phyloP scores from a whole-genome alignment of 2,797 vertebrate genomes.

The Glyptemys insculpta region DNA sequence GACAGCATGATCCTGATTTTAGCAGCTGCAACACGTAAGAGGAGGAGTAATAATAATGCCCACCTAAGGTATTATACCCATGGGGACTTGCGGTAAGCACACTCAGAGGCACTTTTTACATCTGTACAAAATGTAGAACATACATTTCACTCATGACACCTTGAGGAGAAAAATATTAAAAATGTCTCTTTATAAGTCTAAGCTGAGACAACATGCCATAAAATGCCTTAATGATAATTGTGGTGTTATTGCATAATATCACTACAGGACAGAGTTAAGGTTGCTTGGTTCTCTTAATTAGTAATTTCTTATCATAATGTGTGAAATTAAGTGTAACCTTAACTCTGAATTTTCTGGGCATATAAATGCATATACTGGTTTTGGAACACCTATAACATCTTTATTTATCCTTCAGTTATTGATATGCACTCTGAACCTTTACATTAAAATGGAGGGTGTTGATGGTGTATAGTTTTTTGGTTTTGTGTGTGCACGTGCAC shows the following conservation, averaged over 20 bases:
- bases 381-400: background rate
- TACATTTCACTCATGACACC: background rate
- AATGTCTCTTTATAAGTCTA: background rate
- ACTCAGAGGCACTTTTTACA: fast-evolving
- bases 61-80: background rate
- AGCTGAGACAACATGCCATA: background rate
- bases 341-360: background rate
- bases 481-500: too few species aligned
- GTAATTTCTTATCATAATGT: background rate
- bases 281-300: background rate
- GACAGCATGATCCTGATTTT: background rate
- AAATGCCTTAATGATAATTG: background rate
- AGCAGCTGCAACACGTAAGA: background rate
- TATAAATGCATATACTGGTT: background rate
- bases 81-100: background rate
- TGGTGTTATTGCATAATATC: background rate
- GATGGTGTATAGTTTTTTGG: background rate
- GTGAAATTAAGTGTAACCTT: background rate
- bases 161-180: background rate
- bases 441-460: background rate
- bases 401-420: background rate
- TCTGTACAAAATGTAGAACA: background rate
- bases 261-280: background rate
- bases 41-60: background rate
- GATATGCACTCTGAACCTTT: background rate